Evolutionary conservation across 2,113 vertebrate species (phyloP), one percentile per base, ranked within the genome.

Genomic region (Synodontis membranacea): DNA sequence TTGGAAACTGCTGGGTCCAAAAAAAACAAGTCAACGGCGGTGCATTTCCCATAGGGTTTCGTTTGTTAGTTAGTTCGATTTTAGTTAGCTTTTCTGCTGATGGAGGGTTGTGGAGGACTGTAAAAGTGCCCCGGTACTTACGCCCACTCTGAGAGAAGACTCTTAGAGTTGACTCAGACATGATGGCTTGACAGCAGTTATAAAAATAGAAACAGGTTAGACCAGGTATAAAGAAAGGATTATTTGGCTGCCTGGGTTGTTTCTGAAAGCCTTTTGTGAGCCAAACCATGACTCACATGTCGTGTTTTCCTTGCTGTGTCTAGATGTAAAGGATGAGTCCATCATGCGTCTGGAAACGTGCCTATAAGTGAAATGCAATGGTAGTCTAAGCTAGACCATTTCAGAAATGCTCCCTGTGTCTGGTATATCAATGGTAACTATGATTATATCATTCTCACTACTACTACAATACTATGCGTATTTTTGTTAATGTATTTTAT

Each of bases 121-220:
- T 74, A 14, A 74, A 11, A 48, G n/a, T 50, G 44, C 74, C 70
- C 44, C 6, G 2, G 72, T 28, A 12, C 25, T 19, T 34, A 17
- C n/a, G 5, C 28, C 74, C 14, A 19, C 48, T 9, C 28, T 78
- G 14, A 78, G 75, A 21, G 14, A 15, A n/a, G 44, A 50, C 21
- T 9, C 21, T 12, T 1, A 25, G 21, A 4, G 39, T 21, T 74
- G 74, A 75, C 44, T 76, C 44, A 31, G 46, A 76, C 6, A 14
- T 48, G 2, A n/a, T 31, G 23, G 8, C n/a, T 19, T 72, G 37
- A 72, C 68, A 42, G 42, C 23, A 34, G 19, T 2, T 11, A 23
- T 34, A 54, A 79, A 54, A 79, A 79, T 21, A 79, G 76, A 34
- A 79, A 21, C 76, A 52, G 31, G 76, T 54, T 37, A 34, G n/a